phyloP scores from a whole-genome alignment of 2,113 vertebrate genomes.

The Thamnophis sirtalis region DNA sequence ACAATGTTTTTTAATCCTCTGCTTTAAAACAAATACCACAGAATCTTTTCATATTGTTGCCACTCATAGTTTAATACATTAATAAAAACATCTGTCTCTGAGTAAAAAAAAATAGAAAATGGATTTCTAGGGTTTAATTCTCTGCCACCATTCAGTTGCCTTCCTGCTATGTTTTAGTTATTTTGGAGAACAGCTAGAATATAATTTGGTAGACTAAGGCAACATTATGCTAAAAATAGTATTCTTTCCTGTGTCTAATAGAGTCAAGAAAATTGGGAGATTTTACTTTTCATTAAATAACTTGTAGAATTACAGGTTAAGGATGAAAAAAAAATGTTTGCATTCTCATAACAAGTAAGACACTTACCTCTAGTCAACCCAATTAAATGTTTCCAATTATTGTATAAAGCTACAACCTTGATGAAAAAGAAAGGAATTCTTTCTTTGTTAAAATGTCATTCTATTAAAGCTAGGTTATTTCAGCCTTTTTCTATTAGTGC shows the following conservation, averaged over 20 bases:
- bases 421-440: background rate
- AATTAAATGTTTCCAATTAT: constrained; percentile 19
- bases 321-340: background rate
- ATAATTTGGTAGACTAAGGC: background rate
- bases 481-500: constrained; percentile 8
- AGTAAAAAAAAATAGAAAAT: background rate
- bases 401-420: background rate
- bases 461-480: constrained; percentile 1
- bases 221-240: background rate
- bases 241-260: background rate
- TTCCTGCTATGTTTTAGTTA: background rate
- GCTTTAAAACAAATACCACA: background rate
- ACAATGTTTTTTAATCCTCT: background rate
- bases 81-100: constrained; percentile 9
- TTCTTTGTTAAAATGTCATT: background rate
- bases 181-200: background rate
- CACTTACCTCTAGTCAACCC: constrained; percentile 5
- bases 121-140: background rate
- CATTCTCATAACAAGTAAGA: constrained; percentile 14
- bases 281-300: constrained; percentile 13
- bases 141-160: background rate
- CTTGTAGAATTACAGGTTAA: background rate
- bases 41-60: constrained; percentile 5
- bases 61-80: background rate
- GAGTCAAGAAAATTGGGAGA: background rate